phyloP scores from a whole-genome alignment of 2,113 vertebrate genomes.

The Lycaon pictus region DNA sequence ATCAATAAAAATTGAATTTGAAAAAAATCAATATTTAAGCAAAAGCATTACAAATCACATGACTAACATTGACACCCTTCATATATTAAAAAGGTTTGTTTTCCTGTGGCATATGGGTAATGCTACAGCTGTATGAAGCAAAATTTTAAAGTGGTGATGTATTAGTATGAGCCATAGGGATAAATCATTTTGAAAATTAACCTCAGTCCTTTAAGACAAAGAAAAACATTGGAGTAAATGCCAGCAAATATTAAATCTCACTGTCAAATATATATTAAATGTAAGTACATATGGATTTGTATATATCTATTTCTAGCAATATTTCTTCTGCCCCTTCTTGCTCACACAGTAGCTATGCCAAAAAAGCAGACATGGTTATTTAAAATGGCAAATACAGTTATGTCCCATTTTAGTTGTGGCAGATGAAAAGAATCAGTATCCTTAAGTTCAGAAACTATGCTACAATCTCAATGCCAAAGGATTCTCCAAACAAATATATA shows the following conservation, averaged over 20 bases:
- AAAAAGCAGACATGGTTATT: slow-evolving; percentile 49
- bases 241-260: slow-evolving; percentile 82
- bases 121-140: slow-evolving; percentile 64
- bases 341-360: slow-evolving; percentile 10
- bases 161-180: slow-evolving; percentile 58
- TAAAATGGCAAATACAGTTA: slow-evolving; percentile 48
- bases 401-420: slow-evolving; percentile 53
- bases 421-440: slow-evolving; percentile 8
- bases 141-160: slow-evolving; percentile 73
- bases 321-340: slow-evolving; percentile 62
- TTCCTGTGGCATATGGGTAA: slow-evolving; percentile 61
- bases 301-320: slow-evolving; percentile 60
- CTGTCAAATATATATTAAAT: slow-evolving; percentile 80
- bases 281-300: slow-evolving; percentile 75
- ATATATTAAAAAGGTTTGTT: slow-evolving; percentile 85
- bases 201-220: slow-evolving; percentile 74
- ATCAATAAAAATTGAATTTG: slow-evolving; percentile 83
- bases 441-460: slow-evolving; percentile 24
- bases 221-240: slow-evolving; percentile 80
- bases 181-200: slow-evolving; percentile 81
- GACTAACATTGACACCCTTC: slow-evolving; percentile 80
- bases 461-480: neutral
- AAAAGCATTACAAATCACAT: slow-evolving; percentile 79
- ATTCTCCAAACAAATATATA: neutral
- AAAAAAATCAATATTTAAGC: slow-evolving; percentile 82